Base-by-base conservation (phyloP, 2,113 vertebrate genomes). In the Tursiops truncatus region DNA sequence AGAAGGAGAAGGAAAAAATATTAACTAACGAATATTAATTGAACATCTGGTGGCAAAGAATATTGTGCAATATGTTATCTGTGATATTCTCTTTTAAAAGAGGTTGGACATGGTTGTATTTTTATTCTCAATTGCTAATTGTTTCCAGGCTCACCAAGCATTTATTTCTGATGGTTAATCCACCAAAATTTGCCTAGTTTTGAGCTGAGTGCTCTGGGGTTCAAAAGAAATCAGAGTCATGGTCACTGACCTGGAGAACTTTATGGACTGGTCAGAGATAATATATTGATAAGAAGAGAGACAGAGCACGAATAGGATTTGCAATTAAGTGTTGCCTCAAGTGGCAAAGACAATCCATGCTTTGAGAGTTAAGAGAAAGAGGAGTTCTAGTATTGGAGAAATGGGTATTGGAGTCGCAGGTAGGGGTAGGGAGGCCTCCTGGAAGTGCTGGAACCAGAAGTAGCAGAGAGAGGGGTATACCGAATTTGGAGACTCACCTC, bases 401-500 rank as follows among this genome's bases (percentile, higher is more conserved):
- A 36, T 18, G n/a, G 31, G 92, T 33, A 6, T 23, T 44, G 26
- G 81, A 41, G 21, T 7, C 86, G 36, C 12, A 21, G 65, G 3
- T 33, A 38, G 53, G 2, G 2, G 4, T 4, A 31, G 25, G 8
- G 36, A 47, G 23, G 38, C 14, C 31, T 63, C n/a, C 41, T 38
- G 18, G 38, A 44, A 17, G n/a, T 80, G 11, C 33, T 83, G 70
- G 70, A 13, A 56, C 8, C n/a, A 47, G 38, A 80, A 38, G 38
- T 9, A 8, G 31, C 14, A 15, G 81, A 88, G 38, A 76, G 17
- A n/a, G n/a, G 33, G 44, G 68, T 12, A 58, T 38, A 38, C 38
- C 38, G 74, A 77, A 88, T 74, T 80, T 68, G 81, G 62, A 92
- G 76, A 25, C 81, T 94, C 84, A 97, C 93, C 96, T 97, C 82